Evolutionary conservation across 1,140 invertebrate genomes (phyloP).

Genomic region (Ladona fulva): DNA sequence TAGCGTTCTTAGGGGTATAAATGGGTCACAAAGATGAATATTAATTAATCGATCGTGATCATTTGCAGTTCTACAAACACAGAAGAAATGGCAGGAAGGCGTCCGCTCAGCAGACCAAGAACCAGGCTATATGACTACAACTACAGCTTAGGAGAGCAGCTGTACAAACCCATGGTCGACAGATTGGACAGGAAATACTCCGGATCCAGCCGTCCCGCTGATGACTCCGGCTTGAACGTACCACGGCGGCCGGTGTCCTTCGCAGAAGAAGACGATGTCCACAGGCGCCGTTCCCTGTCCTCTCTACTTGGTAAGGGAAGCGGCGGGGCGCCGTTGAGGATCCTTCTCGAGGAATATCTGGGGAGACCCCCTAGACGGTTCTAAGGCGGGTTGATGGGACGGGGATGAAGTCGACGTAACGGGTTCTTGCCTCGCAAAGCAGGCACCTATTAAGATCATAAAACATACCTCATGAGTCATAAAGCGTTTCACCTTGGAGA

Average conservation of each 20-base stretch:
- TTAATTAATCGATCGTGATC: too few relatives aligned
- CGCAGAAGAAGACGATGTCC: conserved; percentile 26
- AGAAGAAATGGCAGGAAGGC: conserved; percentile 18
- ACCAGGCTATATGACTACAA: conserved; percentile 71
- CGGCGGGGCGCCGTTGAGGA: neutral
- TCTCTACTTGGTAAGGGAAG: conserved; percentile 29
- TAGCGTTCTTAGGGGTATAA: too few relatives aligned
- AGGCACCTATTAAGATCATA: neutral
- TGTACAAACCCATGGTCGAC: conserved; percentile 64
- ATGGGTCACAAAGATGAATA: too few relatives aligned
- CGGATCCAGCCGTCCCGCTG: conserved; percentile 41
- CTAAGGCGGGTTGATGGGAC: neutral
- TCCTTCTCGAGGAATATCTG: neutral
- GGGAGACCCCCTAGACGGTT: neutral
- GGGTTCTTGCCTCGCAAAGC: neutral
- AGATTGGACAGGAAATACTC: conserved; percentile 60
- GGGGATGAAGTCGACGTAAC: neutral
- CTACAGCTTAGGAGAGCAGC: conserved; percentile 67
- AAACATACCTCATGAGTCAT: neutral
- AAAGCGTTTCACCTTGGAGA: neutral
- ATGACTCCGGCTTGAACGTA: conserved; percentile 33
- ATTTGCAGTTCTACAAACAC: neutral
- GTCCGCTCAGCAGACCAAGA: conserved; percentile 49
- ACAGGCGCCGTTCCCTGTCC: conserved; percentile 32
- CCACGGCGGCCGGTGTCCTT: conserved; percentile 20